These are phyloP conservation scores for Ernsta delagoae DNA, from an alignment of 2,888 invertebrate species.

Conservation along the genomic window DNA sequence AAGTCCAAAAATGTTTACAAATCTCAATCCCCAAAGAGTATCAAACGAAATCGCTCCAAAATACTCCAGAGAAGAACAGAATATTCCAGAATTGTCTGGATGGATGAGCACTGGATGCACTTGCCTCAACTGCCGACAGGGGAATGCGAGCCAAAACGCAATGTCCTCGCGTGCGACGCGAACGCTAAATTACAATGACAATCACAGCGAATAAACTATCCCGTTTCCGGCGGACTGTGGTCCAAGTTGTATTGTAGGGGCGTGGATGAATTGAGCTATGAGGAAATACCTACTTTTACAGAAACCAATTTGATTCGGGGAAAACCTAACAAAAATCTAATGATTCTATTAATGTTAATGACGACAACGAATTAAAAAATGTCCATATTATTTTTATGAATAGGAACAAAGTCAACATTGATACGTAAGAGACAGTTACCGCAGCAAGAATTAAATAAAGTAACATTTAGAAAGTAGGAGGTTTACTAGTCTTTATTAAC, in stretches of 20 bases:
- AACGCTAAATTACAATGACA: constrained; percentile 71
- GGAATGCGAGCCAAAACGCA: constrained; percentile 38
- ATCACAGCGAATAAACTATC: constrained; percentile 60
- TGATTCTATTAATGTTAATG: too few relatives aligned
- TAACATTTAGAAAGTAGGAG: neutral
- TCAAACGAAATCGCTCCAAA: neutral
- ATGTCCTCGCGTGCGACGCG: constrained; percentile 47
- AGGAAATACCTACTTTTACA: neutral
- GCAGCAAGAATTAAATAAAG: neutral
- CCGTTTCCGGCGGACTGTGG: constrained; percentile 59
- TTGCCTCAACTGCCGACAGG: constrained; percentile 15
- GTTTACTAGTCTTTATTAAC: neutral
- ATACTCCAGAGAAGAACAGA: neutral
- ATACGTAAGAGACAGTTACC: neutral
- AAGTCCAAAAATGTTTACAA: neutral
- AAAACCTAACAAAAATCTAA: neutral
- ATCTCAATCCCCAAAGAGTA: neutral
- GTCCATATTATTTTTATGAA: neutral
- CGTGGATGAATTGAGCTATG: neutral
- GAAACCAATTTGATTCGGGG: neutral
- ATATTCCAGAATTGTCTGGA: neutral
- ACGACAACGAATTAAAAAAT: too few relatives aligned
- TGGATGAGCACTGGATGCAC: constrained; percentile 7
- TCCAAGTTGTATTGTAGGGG: constrained; percentile 40
- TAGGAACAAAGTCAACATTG: neutral